These are phyloP conservation scores for Sympetrum striolatum DNA, from an alignment of 2,888 invertebrate species.

Conservation along the genomic window DNA sequence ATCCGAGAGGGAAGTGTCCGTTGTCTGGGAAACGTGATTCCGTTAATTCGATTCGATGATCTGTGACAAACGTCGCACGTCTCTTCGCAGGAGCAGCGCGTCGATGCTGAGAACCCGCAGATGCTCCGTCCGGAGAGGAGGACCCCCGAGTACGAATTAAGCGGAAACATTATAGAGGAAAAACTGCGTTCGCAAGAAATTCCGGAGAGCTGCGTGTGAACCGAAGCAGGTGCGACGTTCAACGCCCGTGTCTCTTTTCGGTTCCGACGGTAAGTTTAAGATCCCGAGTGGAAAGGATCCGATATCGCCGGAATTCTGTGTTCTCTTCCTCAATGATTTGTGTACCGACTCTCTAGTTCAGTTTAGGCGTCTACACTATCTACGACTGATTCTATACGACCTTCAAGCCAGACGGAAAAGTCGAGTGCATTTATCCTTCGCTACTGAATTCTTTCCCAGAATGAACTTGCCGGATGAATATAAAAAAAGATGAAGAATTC, in stretches of 20 bases:
- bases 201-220: constrained; percentile 45
- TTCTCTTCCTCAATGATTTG: neutral
- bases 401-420: neutral
- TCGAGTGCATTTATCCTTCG: neutral
- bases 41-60: too few relatives aligned
- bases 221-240: neutral
- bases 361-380: neutral
- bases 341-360: neutral
- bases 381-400: neutral
- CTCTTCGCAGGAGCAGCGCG: too few relatives aligned
- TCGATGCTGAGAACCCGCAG: neutral
- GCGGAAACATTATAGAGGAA: constrained; percentile 35
- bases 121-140: neutral
- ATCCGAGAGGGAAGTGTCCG: too few relatives aligned
- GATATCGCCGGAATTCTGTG: neutral
- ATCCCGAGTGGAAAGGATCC: neutral
- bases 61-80: too few relatives aligned
- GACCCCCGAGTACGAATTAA: constrained; percentile 32
- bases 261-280: too few relatives aligned
- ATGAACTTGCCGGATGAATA: neutral
- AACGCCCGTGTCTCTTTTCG: too few relatives aligned
- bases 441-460: neutral
- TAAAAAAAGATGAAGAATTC: neutral
- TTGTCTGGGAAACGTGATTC: too few relatives aligned
- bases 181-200: constrained; percentile 38